phyloP scores from a whole-genome alignment of 2,888 invertebrate genomes.

The Chorisops tibialis region DNA sequence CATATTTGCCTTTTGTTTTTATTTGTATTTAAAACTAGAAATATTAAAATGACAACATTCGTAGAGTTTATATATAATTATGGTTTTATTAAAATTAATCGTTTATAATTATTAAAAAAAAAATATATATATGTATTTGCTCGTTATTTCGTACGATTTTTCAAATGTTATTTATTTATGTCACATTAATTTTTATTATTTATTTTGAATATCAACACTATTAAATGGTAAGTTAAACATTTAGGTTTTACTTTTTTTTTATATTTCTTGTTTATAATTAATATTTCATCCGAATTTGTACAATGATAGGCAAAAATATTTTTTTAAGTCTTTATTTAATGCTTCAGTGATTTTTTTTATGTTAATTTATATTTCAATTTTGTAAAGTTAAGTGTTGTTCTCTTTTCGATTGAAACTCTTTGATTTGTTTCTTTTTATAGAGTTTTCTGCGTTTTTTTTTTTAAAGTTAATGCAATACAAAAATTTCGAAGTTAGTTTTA shows the following conservation, averaged over 20 bases:
- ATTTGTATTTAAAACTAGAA: too few relatives aligned
- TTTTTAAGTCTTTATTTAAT: neutral
- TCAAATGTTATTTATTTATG: too few relatives aligned
- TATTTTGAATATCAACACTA: too few relatives aligned
- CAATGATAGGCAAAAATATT: neutral
- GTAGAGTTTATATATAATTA: too few relatives aligned
- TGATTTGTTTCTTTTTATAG: neutral
- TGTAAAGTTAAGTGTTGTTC: neutral
- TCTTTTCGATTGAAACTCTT: neutral
- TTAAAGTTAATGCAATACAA: neutral
- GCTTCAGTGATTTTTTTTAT: neutral
- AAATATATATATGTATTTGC: too few relatives aligned
- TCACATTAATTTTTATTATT: too few relatives aligned
- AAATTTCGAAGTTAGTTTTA: neutral
- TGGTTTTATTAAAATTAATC: too few relatives aligned
- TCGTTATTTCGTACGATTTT: too few relatives aligned
- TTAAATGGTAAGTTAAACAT: too few relatives aligned
- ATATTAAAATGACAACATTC: too few relatives aligned
- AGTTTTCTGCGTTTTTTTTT: neutral
- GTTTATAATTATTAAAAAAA: too few relatives aligned
- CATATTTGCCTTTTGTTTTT: too few relatives aligned
- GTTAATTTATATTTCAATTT: neutral
- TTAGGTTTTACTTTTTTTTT: neutral
- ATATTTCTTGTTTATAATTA: neutral
- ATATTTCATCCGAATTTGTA: neutral